Evolutionary conservation across 2,797 vertebrate species (phyloP).

Genomic region (Capromys pilorides): DNA sequence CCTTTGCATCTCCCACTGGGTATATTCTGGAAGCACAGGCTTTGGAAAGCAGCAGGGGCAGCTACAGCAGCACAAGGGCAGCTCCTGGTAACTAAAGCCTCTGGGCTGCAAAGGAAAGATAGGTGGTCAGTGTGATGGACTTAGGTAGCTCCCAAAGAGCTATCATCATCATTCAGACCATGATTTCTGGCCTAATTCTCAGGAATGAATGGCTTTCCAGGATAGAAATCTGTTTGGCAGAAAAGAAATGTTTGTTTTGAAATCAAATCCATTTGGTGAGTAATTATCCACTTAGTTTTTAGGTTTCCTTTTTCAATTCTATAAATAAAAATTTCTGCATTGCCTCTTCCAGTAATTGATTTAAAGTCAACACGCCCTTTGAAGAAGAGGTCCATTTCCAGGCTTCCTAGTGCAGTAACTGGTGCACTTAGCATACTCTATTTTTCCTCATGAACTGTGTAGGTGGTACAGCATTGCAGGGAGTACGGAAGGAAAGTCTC

Average conservation of each 20-base stretch:
- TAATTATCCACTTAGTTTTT: constrained; percentile 69
- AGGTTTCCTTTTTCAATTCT: constrained; percentile 48
- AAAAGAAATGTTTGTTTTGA: constrained; percentile 72
- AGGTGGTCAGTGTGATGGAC: constrained; percentile 51
- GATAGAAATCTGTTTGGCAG: constrained; percentile 75
- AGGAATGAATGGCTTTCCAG: constrained; percentile 64
- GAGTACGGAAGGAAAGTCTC: not conserved
- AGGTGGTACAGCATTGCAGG: not conserved
- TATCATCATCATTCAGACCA: constrained; percentile 67
- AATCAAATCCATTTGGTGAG: constrained; percentile 72
- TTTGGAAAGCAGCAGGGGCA: not conserved
- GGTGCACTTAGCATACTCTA: not conserved
- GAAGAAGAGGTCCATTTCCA: not conserved
- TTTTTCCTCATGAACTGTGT: constrained; percentile 46
- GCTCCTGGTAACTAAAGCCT: not conserved
- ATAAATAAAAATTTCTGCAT: constrained; percentile 54
- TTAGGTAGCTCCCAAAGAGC: constrained; percentile 62
- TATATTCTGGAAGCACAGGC: not conserved
- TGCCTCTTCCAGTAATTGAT: constrained; percentile 3
- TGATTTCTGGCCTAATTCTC: constrained; percentile 68
- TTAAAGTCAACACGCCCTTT: constrained; percentile 9
- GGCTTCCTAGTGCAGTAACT: not conserved
- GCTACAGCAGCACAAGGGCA: not conserved
- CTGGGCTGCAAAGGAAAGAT: not conserved
- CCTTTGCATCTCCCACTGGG: not conserved